A percentile compares a stretch with the other conserved stretches of the same genome.
Evolutionary conservation across 2,888 invertebrate species (phyloP).

Genomic region (Microctonus brassicae): DNA sequence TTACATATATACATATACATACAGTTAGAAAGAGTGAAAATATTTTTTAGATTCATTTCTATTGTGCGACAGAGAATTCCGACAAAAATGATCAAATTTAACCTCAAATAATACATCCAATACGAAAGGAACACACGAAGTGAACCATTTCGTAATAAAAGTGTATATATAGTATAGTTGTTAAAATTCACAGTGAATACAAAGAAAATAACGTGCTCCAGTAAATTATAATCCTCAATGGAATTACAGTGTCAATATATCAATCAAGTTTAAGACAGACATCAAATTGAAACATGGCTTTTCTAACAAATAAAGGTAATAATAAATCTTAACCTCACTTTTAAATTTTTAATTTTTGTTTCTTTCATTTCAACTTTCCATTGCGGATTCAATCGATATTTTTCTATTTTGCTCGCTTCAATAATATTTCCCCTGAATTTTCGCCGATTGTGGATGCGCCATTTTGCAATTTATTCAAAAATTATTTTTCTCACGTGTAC

Average conservation of each 20-base stretch:
- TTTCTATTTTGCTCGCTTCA: background rate
- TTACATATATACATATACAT: no score
- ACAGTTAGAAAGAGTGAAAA: no score
- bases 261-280: no score
- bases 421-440: background rate
- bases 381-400: background rate
- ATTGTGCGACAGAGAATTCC: no score
- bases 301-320: constrained; percentile 31
- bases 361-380: background rate
- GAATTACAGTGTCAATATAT: no score
- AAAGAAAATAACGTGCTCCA: background rate
- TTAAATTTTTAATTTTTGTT: background rate
- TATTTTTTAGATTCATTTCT: no score
- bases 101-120: no score
- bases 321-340: background rate
- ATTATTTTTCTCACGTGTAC: background rate
- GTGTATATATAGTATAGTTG: background rate
- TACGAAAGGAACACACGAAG: background rate
- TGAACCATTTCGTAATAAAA: background rate
- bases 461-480: background rate
- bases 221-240: no score
- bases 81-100: no score
- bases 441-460: background rate
- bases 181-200: background rate
- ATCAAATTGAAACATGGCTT: constrained; percentile 17